Conservation (phyloP, 1,140 invertebrate genomes). For the Andrena cerasifolii region DNA sequence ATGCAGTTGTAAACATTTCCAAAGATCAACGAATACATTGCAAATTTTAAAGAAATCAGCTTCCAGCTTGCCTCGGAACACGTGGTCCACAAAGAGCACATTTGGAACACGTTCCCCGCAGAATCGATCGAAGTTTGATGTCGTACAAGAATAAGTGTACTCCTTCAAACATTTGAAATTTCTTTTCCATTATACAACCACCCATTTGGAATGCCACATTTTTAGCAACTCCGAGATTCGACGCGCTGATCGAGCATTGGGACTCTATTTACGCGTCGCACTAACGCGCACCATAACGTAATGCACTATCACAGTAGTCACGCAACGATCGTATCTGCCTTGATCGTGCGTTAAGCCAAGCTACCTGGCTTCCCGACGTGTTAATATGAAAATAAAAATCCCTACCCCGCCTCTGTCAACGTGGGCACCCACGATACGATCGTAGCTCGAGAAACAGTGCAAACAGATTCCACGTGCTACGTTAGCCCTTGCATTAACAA, state of each 20-base stretch:
- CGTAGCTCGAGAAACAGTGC: too few relatives aligned
- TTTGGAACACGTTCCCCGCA: too few relatives aligned
- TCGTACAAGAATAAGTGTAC: too few relatives aligned
- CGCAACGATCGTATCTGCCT: conserved; percentile 14
- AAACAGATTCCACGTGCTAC: neutral
- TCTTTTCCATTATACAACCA: neutral
- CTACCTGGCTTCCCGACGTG: neutral
- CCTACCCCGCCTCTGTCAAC: neutral
- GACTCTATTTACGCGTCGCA: conserved; percentile 2
- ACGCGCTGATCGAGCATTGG: neutral
- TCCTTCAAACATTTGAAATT: conserved; percentile 12
- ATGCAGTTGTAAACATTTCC: too few relatives aligned
- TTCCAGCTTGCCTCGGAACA: too few relatives aligned
- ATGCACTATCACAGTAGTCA: neutral
- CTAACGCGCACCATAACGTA: conserved; percentile 3
- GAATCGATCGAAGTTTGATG: too few relatives aligned
- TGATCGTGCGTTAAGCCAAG: conserved; percentile 4
- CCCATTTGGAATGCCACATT: neutral
- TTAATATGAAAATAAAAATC: neutral
- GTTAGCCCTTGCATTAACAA: too few relatives aligned
- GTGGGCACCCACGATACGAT: neutral
- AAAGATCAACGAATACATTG: too few relatives aligned
- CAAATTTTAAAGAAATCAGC: too few relatives aligned
- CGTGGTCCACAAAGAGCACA: too few relatives aligned
- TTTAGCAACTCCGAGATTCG: neutral